Conservation (phyloP, 2,797 vertebrate genomes). For the Gallinago stenura region DNA sequence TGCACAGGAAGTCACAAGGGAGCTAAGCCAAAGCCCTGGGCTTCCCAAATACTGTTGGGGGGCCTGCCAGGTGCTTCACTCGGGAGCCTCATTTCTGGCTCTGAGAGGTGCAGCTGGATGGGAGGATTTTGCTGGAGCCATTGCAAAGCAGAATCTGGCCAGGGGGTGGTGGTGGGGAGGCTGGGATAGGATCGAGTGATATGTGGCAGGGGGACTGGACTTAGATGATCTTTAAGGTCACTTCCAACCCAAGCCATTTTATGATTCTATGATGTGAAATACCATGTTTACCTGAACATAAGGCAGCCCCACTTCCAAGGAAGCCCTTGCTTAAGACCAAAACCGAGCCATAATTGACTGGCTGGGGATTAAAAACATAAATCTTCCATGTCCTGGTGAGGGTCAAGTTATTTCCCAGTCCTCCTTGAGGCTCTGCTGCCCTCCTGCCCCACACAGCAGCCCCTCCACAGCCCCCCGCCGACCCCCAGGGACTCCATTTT, state of each 20-base stretch:
- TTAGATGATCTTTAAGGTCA: not conserved
- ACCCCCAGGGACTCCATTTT: not conserved
- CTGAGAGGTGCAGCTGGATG: rapidly evolving
- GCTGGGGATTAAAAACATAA: not conserved
- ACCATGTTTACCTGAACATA: not conserved
- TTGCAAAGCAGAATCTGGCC: not conserved
- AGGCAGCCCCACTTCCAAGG: not conserved
- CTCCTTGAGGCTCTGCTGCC: not conserved
- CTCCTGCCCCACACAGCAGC: not conserved
- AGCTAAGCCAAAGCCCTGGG: not conserved
- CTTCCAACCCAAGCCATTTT: not conserved
- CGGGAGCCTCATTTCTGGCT: rapidly evolving
- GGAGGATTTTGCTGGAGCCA: not conserved
- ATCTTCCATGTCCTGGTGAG: not conserved
- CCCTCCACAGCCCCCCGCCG: rapidly evolving
- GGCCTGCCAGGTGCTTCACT: not conserved
- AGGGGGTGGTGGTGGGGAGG: not conserved
- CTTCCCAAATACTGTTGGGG: rapidly evolving
- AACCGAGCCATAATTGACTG: not conserved
- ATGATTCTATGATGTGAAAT: not conserved
- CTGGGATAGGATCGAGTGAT: not conserved
- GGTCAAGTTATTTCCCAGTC: not conserved
- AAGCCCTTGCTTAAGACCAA: not conserved
- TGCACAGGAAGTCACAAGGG: not conserved
- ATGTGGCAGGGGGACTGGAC: not conserved